Percentiles rank a stretch among this genome's conserved stretches.
Conservation (phyloP, 2,113 vertebrate genomes). For the Oncorhynchus kisutch region DNA sequence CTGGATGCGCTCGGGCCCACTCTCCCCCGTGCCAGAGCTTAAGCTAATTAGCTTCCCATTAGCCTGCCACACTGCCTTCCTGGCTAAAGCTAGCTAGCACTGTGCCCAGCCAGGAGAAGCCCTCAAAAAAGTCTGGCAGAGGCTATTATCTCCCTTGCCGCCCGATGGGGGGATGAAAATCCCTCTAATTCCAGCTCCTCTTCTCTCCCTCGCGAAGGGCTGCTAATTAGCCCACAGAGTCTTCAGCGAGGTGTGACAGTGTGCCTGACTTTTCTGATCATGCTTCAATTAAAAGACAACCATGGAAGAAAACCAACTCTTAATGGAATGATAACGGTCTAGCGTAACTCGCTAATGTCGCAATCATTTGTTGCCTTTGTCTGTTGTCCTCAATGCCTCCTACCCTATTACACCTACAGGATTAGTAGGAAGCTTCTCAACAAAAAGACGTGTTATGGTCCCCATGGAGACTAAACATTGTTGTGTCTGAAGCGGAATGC, state of each 20-base stretch:
- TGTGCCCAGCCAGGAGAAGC: slow-evolving; percentile 46
- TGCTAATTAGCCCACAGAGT: slow-evolving; percentile 52
- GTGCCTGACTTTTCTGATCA: slow-evolving; percentile 28
- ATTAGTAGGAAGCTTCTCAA: neutral
- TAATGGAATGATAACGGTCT: slow-evolving; percentile 28
- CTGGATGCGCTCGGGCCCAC: slow-evolving; percentile 40
- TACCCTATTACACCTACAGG: neutral
- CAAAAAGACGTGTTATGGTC: neutral
- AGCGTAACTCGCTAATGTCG: slow-evolving; percentile 21
- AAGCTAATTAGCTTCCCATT: slow-evolving; percentile 68
- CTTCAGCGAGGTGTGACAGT: slow-evolving; percentile 16
- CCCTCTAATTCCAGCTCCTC: slow-evolving; percentile 52
- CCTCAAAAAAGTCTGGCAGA: slow-evolving; percentile 44
- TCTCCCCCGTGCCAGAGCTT: slow-evolving; percentile 53
- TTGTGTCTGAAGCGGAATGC: neutral
- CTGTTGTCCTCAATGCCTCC: neutral
- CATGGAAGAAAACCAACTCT: slow-evolving; percentile 7
- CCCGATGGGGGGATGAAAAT: slow-evolving; percentile 54
- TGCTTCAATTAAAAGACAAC: slow-evolving; percentile 32
- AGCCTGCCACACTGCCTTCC: slow-evolving; percentile 54
- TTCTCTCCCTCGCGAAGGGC: slow-evolving; percentile 26
- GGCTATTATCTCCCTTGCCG: slow-evolving; percentile 50
- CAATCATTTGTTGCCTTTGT: slow-evolving; percentile 12
- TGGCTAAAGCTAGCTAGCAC: slow-evolving; percentile 46
- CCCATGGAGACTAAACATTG: neutral